Evolutionary conservation across 2,888 invertebrate genomes (phyloP), one percentile per base, ranked within the genome.

Genomic region (Coecobrya sp.): DNA sequence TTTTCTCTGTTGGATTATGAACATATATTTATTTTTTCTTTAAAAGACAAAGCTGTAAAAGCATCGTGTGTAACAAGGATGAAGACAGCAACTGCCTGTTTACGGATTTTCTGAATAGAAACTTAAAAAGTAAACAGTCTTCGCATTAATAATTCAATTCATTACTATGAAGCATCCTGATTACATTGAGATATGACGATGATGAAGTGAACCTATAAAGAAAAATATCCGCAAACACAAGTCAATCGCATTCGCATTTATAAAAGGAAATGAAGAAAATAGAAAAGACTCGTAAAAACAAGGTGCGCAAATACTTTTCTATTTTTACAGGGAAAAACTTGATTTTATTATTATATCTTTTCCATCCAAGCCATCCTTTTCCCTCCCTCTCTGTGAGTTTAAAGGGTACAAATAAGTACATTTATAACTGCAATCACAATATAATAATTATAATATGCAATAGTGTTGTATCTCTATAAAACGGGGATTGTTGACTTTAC

Each of bases 281-380:
- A 16, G 0, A 16, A 42, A 45, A 16, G 0, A 16, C 45, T 76
- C 45, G 22, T 76, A 76, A 76, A 49, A 68, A 49, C 76, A 45
- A 49, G 76, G 25, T 49, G 11, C 84, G 36, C 62, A 84, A 62
- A 84, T 62, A 65, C 42, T 59, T 55, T 86, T 30, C 10, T 59
- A 55, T 55, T 86, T 62, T 79, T 87, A 76, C 79, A 45, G 65
- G 19, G 49, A 73, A 82, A 89, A 89, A 89, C 89, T 89, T 89
- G 84, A 89, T 84, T 49, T 89, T 65, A 42, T 55, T 84, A 25
- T 49, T 73, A 45, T 73, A 55, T 59, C 59, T 82, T 59, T 82
- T n/a, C 19, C 59, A 82, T 82, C 59, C 82, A 82, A 55, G 55
- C 82, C 82, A 82, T 59, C 82, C 55, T 30, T 59, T 59, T 25